Evolutionary conservation across 2,113 vertebrate species (phyloP), one percentile per base, ranked within the genome.

Genomic region (Gymnocephalus cernua): DNA sequence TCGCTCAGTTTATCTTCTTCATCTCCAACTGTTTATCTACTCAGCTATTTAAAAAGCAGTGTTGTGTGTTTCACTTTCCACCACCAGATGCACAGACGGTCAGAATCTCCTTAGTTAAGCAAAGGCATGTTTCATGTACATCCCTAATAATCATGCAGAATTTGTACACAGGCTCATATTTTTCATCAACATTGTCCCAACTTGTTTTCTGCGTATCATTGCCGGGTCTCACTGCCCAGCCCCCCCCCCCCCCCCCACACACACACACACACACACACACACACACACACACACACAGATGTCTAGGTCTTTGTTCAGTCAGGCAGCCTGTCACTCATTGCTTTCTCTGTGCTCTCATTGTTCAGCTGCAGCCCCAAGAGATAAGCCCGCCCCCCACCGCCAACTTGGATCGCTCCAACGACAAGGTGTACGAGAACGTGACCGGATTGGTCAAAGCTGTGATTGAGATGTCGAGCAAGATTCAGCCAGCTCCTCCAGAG

Each of bases 401-500:
- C 89, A 99, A 99, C 79, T 92, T 99, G 92, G 98, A 99, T 88
- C 97, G 98, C 63, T 99, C 98, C 77, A 99, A 98, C 0, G 98
- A 99, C 95, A 98, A 97, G 84, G 98, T 99, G 59, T 99, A 99
- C 3, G 98, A 99, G 93, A 98, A 99, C 0, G 98, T 99, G 67
- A 99, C 98, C 0, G 98, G 97, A 61, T 88, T 99, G 93, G 98
- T 99, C 80, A 99, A 99, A 79, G 98, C 98, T 0, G 98, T 99
- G 85, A 99, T 99, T 16, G 98, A 99, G 87, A 99, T 99, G 98
- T 99, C 98, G 35, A 99, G 98, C 80, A 99, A 97, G 86, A 99
- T 99, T 82, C 98, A 99, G 87, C 98, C 98, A 0, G 98, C 98
- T 1, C 96, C 98, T 0, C 98, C 98, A 0, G 98, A 99, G 92